Percentiles rank a stretch among this genome's conserved stretches.
phyloP scores from a whole-genome alignment of 2,888 invertebrate genomes.

The Mythimna impura region DNA sequence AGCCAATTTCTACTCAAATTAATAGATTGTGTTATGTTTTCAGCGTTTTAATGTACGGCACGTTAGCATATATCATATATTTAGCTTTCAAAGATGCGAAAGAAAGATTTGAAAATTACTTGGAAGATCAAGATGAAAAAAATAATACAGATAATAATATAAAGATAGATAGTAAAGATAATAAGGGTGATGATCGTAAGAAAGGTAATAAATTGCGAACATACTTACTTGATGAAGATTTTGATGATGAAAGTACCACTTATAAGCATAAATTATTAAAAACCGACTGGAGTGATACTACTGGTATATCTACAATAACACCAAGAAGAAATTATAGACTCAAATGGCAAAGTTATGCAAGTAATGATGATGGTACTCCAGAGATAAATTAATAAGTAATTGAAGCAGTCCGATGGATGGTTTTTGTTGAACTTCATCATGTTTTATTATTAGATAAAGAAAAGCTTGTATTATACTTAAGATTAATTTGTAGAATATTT shows the following conservation, averaged over 20 bases:
- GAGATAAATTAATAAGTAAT: not conserved
- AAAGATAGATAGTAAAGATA: too few species aligned
- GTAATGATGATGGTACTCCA: not conserved
- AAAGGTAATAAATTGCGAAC: not conserved
- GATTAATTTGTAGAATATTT: not conserved
- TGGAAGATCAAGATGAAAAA: not conserved
- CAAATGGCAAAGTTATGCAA: not conserved
- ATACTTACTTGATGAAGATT: not conserved
- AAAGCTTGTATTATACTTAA: not conserved
- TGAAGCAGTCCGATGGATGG: not conserved
- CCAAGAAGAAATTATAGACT: not conserved
- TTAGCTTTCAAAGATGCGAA: slow-evolving; percentile 9
- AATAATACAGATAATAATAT: not conserved
- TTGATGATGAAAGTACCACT: not conserved
- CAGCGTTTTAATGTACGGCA: slow-evolving; percentile 24
- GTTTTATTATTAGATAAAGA: too few species aligned
- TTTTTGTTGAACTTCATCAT: too few species aligned
- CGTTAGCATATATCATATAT: slow-evolving; percentile 33
- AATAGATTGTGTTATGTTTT: slow-evolving; percentile 7
- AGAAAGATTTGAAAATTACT: not conserved
- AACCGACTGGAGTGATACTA: not conserved
- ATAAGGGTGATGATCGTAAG: not conserved
- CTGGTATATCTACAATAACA: not conserved
- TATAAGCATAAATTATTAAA: not conserved
- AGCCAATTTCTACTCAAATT: not conserved